Evolutionary conservation across 2,797 vertebrate species (phyloP), one percentile per base, ranked within the genome.

Genomic region (Lophotriccus pileatus): DNA sequence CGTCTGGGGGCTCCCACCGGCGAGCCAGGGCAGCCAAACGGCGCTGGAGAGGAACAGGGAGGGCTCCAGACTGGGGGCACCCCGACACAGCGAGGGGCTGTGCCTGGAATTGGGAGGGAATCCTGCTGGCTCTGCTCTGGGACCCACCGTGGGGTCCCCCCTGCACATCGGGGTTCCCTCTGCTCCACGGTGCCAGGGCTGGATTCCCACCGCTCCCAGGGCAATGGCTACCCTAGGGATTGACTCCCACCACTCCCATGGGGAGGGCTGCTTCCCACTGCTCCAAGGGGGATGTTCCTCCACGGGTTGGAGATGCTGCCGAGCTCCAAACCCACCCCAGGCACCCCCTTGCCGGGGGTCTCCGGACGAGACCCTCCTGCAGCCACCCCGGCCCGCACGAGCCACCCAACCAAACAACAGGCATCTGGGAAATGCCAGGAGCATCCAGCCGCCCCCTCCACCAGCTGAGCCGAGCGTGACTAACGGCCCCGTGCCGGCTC

Each of bases 381-480:
- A 46, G 70, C 83, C 44, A 0, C 9, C 73, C 66, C 25, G 12
- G 60, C 68, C 34, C 0, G 36, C 66, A 9, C 2, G 2, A 85
- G 76, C 37, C 8, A 4, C 3, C 53, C 67, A 6, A n/a, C 41
- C 55, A 23, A 64, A 69, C 2, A 68, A 10, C 27, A 60, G 49
- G 89, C 60, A 12, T 7, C 32, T 32, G 58, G 20, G 18, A 79
- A 75, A 81, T 52, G 72, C 87, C 39, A 69, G 92, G 63, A 94
- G 87, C 64, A 4, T 68, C 68, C 90, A 47, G 7, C 81, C 68
- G 17, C 92, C 87, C 87, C 84, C 91, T 82, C 76, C 39, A 15
- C 32, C 80, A 63, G 91, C 92, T 81, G 94, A 95, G 94, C 74
- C 1, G 36, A 52, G 86, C 92, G 50, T 90, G 89, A 95, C 92